Evolutionary conservation across 2,888 invertebrate genomes (phyloP), one percentile per base, ranked within the genome.

Genomic region (Nomada hirtipes): DNA sequence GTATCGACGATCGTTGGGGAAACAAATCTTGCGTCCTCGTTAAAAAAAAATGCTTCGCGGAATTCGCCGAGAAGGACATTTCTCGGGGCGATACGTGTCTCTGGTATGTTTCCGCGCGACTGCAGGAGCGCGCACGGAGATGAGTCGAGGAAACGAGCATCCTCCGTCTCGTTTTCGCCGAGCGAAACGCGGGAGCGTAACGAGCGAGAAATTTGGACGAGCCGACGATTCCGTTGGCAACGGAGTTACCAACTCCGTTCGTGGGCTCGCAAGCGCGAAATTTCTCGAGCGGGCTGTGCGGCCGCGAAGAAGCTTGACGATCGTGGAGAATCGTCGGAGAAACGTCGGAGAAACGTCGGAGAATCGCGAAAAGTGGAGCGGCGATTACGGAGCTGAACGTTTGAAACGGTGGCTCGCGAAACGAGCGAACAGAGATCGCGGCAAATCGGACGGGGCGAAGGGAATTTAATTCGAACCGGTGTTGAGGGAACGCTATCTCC

Each of bases 171-270:
- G 26, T 23, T 52, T 20, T n/a, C n/a, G n/a, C 18, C 11, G 18
- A 1, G 26, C 26, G 15, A 29, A 53, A 53, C 50, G 50, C 15
- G 50, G 15, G 7, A 50, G 13, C 26, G 29, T 50, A 50, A 65
- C 65, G 63, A 63, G 23, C 44, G 65, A 52, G 7, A 50, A 65
- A 65, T 26, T 52, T 47, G 71, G 67, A 73, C 76, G 78, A 81
- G 71, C 78, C 76, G 73, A 73, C 81, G 71, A 78, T 73, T 70
- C 60, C 47, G 80, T 60, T 47, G 80, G 55, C 64, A 36, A 47
- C 50, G 44, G 53, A 50, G 52, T 53, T 36, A 55, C 76, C 47
- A 15, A 63, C 57, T 36, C 20, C 44, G 61, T 18, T 23, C 65
- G 20, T 9, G 29, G 2, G 3, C 18, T 15, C 59, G 65, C n/a